Evolutionary conservation across 2,888 invertebrate species (phyloP), one percentile per base, ranked within the genome.

Genomic region (Teinopalpus imperialis): DNA sequence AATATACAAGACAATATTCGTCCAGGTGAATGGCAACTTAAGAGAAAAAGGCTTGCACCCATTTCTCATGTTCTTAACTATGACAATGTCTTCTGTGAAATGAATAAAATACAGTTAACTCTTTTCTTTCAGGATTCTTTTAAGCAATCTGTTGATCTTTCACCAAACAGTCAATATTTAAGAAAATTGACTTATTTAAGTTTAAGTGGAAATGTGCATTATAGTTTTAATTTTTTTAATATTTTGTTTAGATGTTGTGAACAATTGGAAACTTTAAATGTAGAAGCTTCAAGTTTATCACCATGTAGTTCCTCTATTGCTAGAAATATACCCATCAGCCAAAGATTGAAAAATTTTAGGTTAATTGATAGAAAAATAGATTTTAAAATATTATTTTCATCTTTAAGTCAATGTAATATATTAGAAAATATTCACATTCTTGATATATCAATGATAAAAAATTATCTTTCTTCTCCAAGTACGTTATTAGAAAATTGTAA

Each of bases 341-440:
- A 53, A 29, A 65, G 62, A 21, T 49, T 86, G 18, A 83, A 73
- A 56, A 80, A 86, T 57, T 48, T 86, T 20, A 68, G 79, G 16
- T 23, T 86, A 26, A 51, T 69, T 29, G 78, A 77, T 48, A 74
- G 61, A 40, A 51, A 49, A 31, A 71, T 82, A 45, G 66, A 79
- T 63, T 76, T 74, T 32, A 54, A 57, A 13, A 53, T 45, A n/a
- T 44, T 83, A 37, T 77, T 81, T 56, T 48, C 59, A 30, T 58
- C 68, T 35, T 59, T 85, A 43, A 68, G 73, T 43, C 65, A 74
- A 54, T 79, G 80, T 63, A 54, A 41, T 14, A 64, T 55, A 14
- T 59, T 86, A 53, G 81, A 85, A 67, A 85, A 80, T 63, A 61
- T 86, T 48, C 59, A 71, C 54, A 49, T 83, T 31, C 20, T 61